Evolutionary conservation across 2,888 invertebrate genomes (phyloP).

Genomic region (Tetranychus truncatus): DNA sequence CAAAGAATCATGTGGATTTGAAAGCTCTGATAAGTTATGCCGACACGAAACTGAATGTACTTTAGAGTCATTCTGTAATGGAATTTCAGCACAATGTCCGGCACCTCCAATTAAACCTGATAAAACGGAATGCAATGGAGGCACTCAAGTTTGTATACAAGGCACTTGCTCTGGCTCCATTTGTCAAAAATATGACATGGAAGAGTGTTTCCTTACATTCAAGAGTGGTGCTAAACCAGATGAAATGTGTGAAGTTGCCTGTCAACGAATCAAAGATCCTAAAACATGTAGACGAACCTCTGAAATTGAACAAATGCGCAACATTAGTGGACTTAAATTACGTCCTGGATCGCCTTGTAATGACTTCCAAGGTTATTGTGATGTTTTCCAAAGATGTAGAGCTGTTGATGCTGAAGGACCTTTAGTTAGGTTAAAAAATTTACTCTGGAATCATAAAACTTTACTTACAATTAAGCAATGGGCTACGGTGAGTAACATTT

Average conservation of each 20-base stretch:
- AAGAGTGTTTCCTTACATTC: constrained; percentile 80
- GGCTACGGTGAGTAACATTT: constrained; percentile 49
- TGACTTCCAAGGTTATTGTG: constrained; percentile 91
- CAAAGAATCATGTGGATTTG: constrained; percentile 56
- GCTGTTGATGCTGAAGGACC: constrained; percentile 98
- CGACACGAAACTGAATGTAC: constrained; percentile 51
- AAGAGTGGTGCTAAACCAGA: constrained; percentile 44
- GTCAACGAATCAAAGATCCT: constrained; percentile 49
- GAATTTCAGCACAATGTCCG: constrained; percentile 69
- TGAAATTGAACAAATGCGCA: constrained; percentile 42
- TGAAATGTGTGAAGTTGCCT: constrained; percentile 87
- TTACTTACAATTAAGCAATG: constrained; percentile 70
- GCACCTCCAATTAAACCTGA: constrained; percentile 53
- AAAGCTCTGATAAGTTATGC: constrained; percentile 39
- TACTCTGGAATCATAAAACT: constrained; percentile 75
- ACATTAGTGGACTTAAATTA: constrained; percentile 37
- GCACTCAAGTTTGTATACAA: constrained; percentile 44
- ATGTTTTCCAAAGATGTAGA: constrained; percentile 94
- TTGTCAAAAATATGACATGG: constrained; percentile 79
- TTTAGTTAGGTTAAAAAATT: constrained; percentile 80
- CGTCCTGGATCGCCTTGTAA: constrained; percentile 94
- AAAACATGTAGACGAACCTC: constrained; percentile 64
- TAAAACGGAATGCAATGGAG: constrained; percentile 86
- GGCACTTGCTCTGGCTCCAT: constrained; percentile 90
- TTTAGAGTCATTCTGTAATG: constrained; percentile 66